Conservation (phyloP, 2,113 vertebrate genomes). For the Hemicordylus capensis region DNA sequence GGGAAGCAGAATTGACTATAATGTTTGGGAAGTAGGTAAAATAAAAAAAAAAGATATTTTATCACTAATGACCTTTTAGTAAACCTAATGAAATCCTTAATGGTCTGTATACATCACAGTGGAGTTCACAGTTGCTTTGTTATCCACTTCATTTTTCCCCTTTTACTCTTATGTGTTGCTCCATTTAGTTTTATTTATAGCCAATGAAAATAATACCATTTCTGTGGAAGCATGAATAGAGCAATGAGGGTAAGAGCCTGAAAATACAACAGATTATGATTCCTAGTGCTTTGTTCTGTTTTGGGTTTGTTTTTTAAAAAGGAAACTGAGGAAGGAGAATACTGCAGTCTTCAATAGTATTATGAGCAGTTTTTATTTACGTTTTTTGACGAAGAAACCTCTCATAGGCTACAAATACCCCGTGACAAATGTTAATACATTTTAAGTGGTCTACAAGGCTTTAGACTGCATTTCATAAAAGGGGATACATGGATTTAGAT, state of each 20-base stretch:
- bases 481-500: background rate
- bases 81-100: slow-evolving; percentile 82
- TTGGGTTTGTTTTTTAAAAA: background rate
- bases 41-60: slow-evolving; percentile 76
- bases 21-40: slow-evolving; percentile 78
- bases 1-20: slow-evolving; percentile 77
- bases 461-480: background rate
- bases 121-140: slow-evolving; percentile 71
- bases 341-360: background rate
- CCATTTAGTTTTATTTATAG: slow-evolving; percentile 52
- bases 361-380: background rate
- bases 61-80: slow-evolving; percentile 79
- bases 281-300: background rate
- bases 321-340: background rate
- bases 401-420: background rate
- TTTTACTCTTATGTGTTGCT: slow-evolving; percentile 17
- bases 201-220: slow-evolving; percentile 22
- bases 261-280: background rate
- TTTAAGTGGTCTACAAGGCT: background rate
- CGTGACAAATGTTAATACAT: background rate
- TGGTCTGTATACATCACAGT: slow-evolving; percentile 73
- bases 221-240: background rate
- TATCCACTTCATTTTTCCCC: slow-evolving; percentile 61
- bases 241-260: slow-evolving; percentile 5
- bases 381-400: background rate